These are phyloP conservation scores for Condylura cristata DNA, from an alignment of 2,113 vertebrate species.

Conservation along the genomic window DNA sequence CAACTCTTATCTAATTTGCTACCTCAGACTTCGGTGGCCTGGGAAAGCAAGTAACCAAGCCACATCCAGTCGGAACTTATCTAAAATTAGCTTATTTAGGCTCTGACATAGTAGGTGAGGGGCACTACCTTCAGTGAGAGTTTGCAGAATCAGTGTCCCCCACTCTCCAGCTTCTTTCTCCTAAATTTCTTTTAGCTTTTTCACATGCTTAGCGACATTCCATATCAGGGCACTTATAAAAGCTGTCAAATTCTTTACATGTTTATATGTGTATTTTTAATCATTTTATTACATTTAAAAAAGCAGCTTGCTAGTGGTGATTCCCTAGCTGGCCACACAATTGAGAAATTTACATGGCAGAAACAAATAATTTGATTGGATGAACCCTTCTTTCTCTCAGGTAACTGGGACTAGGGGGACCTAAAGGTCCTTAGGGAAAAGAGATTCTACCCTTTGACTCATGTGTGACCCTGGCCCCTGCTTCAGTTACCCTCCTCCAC, in stretches of 20 bases:
- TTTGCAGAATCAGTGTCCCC: not conserved
- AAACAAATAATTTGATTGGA: not conserved
- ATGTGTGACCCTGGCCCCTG: not conserved
- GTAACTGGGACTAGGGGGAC: not conserved
- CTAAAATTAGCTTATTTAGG: constrained; percentile 55
- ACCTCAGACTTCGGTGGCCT: constrained; percentile 38
- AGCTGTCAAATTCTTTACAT: constrained; percentile 15
- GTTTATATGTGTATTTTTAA: not conserved
- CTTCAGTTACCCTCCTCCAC: not conserved
- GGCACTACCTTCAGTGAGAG: not conserved
- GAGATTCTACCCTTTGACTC: not conserved
- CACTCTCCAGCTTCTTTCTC: not conserved
- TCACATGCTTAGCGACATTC: not conserved
- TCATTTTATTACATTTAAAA: constrained; percentile 12
- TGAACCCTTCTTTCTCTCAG: not conserved
- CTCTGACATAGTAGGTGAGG: not conserved
- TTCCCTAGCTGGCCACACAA: not conserved
- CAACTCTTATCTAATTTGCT: constrained; percentile 13
- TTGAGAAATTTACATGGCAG: not conserved
- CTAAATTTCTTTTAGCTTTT: not conserved
- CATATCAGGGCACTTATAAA: not conserved
- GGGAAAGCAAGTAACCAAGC: constrained; percentile 39
- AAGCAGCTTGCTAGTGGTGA: not conserved
- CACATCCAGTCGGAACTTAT: constrained; percentile 16
- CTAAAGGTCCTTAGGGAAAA: not conserved